Evolutionary conservation across 2,888 invertebrate genomes (phyloP).

Genomic region (Parnassius orleans): DNA sequence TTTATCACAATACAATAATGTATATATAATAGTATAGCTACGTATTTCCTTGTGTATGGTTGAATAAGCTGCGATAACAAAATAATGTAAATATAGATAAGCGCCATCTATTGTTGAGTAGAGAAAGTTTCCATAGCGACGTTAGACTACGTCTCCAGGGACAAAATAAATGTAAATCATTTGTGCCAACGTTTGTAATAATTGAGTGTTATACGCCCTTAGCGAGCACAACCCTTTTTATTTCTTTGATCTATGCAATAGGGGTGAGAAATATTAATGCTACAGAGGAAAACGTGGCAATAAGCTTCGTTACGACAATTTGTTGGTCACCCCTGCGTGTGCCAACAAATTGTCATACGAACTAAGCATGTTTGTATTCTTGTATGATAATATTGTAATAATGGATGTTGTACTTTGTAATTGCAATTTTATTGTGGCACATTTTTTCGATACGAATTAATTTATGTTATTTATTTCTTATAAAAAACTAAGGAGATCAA

Average conservation of each 20-base stretch:
- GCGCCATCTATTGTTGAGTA: conserved; percentile 74
- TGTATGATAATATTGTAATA: conserved; percentile 60
- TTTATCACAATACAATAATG: conserved; percentile 31
- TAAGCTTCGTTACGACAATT: conserved; percentile 73
- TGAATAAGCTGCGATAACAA: conserved; percentile 45
- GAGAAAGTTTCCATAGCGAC: conserved; percentile 47
- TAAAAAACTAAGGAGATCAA: conserved; percentile 49
- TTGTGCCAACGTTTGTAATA: conserved; percentile 78
- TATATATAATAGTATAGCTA: conserved; percentile 34
- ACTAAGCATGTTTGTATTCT: conserved; percentile 68
- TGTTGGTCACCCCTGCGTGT: conserved; percentile 61
- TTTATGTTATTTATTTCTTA: conserved; percentile 66
- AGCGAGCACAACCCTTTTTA: conserved; percentile 69
- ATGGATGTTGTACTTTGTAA: conserved; percentile 60
- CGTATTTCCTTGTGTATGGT: conserved; percentile 58
- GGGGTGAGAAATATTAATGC: conserved; percentile 76
- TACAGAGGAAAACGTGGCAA: conserved; percentile 65
- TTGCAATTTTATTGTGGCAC: conserved; percentile 48
- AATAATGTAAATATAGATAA: conserved; percentile 60
- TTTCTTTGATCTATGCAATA: conserved; percentile 76
- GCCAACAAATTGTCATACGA: conserved; percentile 64
- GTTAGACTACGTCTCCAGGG: conserved; percentile 36
- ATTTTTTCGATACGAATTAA: conserved; percentile 58
- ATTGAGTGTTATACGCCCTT: conserved; percentile 73
- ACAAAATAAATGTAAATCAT: conserved; percentile 68